These are phyloP conservation scores for Leucozona laternaria DNA, from an alignment of 2,888 invertebrate species.

Conservation along the genomic window DNA sequence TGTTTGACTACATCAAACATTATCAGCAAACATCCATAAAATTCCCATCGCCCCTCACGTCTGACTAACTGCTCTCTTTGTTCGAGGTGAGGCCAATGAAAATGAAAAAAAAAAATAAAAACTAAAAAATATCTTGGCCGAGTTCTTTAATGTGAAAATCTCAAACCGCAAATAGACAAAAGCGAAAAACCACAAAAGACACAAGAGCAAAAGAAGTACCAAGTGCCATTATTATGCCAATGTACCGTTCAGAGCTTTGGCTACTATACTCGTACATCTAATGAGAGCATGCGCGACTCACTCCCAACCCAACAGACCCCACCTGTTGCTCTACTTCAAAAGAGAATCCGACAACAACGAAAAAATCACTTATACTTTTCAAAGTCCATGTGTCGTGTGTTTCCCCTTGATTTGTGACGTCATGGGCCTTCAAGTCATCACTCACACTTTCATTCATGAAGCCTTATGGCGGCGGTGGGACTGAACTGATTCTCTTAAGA, in stretches of 20 bases:
- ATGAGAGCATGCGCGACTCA: slow-evolving; percentile 16
- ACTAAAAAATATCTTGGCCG: slow-evolving; percentile 50
- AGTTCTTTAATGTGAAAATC: slow-evolving; percentile 50
- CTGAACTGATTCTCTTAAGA: slow-evolving; percentile 50
- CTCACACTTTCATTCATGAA: slow-evolving; percentile 71
- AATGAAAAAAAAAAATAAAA: slow-evolving; percentile 12
- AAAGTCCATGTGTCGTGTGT: neutral
- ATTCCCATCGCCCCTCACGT: neutral
- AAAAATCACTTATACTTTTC: slow-evolving; percentile 59
- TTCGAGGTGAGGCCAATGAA: slow-evolving; percentile 39
- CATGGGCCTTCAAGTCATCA: slow-evolving; percentile 24
- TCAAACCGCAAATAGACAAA: slow-evolving; percentile 53
- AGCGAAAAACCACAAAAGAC: slow-evolving; percentile 57
- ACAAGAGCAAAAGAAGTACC: slow-evolving; percentile 18
- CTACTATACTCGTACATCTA: neutral
- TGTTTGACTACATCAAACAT: slow-evolving; percentile 65
- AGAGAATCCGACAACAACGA: slow-evolving; percentile 18
- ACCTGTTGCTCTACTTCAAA: slow-evolving; percentile 62
- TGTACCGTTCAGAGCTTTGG: slow-evolving; percentile 72
- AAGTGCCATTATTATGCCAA: slow-evolving; percentile 31
- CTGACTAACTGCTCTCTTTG: slow-evolving; percentile 58
- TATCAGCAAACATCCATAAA: slow-evolving; percentile 62
- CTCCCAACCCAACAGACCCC: slow-evolving; percentile 47
- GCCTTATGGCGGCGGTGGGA: slow-evolving; percentile 30
- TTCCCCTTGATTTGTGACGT: slow-evolving; percentile 68